These are phyloP conservation scores for Dryas iulia DNA, from an alignment of 1,140 invertebrate species.

Conservation along the genomic window DNA sequence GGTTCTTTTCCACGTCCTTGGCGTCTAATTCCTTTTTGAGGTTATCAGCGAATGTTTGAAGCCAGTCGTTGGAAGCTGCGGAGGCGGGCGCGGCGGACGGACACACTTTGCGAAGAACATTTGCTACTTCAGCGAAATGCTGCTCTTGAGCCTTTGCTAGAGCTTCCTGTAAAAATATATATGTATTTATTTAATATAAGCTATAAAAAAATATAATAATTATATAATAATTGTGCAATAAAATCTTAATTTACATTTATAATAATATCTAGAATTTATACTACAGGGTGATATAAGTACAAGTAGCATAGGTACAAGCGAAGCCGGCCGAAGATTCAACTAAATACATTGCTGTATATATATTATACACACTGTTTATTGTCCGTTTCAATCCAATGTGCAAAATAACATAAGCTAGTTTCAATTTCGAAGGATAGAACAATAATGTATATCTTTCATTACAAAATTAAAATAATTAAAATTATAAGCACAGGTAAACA, in stretches of 20 bases:
- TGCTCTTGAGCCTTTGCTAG: constrained; percentile 75
- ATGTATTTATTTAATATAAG: constrained; percentile 6
- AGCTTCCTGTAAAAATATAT: constrained; percentile 63
- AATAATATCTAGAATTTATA: not conserved
- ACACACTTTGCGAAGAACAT: constrained; percentile 82
- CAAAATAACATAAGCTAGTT: not conserved
- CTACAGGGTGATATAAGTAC: constrained; percentile 1
- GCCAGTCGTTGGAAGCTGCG: constrained; percentile 77
- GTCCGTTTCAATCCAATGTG: not conserved
- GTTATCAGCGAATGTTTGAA: constrained; percentile 79
- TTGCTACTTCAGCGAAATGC: constrained; percentile 81
- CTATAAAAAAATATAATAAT: too few relatives aligned
- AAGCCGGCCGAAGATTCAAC: constrained; percentile 61
- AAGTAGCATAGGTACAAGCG: constrained; percentile 36
- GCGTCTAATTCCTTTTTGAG: constrained; percentile 55
- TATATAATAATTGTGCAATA: too few relatives aligned
- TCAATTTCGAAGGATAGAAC: not conserved
- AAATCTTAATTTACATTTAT: too few relatives aligned
- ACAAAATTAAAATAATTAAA: not conserved
- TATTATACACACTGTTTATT: not conserved
- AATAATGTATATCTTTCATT: not conserved
- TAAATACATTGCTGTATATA: constrained; percentile 16
- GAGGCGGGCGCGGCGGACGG: constrained; percentile 79
- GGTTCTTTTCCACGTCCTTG: constrained; percentile 41
- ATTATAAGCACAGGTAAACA: not conserved